Conservation (phyloP, 2,888 invertebrate genomes). For the Chymomyza fuscimana region DNA sequence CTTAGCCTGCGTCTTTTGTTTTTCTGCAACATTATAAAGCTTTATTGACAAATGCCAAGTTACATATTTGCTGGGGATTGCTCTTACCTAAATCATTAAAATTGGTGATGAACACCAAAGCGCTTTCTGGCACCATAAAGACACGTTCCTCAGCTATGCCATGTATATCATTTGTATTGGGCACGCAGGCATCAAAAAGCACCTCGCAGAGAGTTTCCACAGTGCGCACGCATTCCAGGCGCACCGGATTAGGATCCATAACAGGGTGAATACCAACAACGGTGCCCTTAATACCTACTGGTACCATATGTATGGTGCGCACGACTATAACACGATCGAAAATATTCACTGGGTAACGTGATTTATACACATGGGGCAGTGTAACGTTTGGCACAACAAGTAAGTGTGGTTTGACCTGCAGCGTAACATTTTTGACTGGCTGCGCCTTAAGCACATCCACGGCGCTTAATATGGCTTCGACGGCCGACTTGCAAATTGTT, state of each 20-base stretch:
- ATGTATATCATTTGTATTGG: slow-evolving; percentile 81
- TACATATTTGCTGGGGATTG: no score
- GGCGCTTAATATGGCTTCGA: slow-evolving; percentile 78
- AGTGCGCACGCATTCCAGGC: slow-evolving; percentile 81
- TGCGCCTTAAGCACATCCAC: slow-evolving; percentile 79
- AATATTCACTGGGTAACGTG: slow-evolving; percentile 78
- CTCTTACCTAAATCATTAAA: no score
- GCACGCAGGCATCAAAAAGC: slow-evolving; percentile 89
- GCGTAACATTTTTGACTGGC: slow-evolving; percentile 81
- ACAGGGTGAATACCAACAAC: slow-evolving; percentile 85
- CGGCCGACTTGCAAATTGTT: slow-evolving; percentile 85
- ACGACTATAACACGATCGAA: slow-evolving; percentile 93
- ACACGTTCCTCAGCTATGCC: slow-evolving; percentile 74
- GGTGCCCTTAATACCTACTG: slow-evolving; percentile 91
- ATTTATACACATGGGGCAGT: slow-evolving; percentile 79
- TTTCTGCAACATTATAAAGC: no score
- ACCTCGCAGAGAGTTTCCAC: slow-evolving; percentile 86
- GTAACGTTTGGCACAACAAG: slow-evolving; percentile 82
- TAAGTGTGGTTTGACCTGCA: slow-evolving; percentile 90
- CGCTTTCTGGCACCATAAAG: slow-evolving; percentile 81
- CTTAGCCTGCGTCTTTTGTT: no score
- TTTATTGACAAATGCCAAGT: no score
- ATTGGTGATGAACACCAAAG: slow-evolving; percentile 60
- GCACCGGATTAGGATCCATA: slow-evolving; percentile 78
- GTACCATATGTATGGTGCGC: slow-evolving; percentile 86